These are phyloP conservation scores for Lamprologus sp. DNA, from an alignment of 2,113 vertebrate species.

Conservation along the genomic window DNA sequence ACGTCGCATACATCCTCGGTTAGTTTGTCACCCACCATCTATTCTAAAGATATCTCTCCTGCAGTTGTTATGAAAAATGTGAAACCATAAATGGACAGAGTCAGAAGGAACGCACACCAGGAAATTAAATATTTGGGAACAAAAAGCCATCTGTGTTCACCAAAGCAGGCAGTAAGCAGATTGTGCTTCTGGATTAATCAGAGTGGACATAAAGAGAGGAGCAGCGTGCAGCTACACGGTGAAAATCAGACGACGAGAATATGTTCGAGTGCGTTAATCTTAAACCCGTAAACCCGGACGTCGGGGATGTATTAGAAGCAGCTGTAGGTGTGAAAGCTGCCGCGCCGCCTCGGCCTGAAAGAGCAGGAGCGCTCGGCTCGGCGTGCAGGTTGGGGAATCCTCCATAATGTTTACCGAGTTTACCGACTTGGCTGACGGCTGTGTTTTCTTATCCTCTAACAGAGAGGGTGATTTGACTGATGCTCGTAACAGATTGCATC, in stretches of 20 bases:
- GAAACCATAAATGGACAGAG: background rate
- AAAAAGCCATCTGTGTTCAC: background rate
- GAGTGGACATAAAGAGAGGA: background rate
- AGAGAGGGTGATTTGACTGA: conserved; percentile 51
- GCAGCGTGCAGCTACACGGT: background rate
- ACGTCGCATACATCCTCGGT: background rate
- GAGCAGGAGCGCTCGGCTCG: background rate
- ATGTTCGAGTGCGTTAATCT: background rate
- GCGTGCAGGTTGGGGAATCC: conserved; percentile 40
- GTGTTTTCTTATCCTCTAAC: conserved; percentile 40
- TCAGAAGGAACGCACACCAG: background rate
- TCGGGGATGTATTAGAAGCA: background rate
- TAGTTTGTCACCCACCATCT: background rate
- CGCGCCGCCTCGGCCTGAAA: background rate
- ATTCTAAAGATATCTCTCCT: background rate
- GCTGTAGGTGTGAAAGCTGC: background rate
- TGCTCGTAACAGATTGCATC: conserved; percentile 58
- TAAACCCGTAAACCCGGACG: background rate
- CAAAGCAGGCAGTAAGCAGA: conserved; percentile 7
- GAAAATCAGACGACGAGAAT: background rate
- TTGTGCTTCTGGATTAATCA: background rate
- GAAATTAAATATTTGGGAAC: conserved; percentile 12
- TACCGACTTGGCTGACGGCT: conserved; percentile 37
- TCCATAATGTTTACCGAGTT: conserved; percentile 28
- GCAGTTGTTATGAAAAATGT: background rate